Conservation (phyloP, 2,888 invertebrate genomes). For the Stratiomys singularior region DNA sequence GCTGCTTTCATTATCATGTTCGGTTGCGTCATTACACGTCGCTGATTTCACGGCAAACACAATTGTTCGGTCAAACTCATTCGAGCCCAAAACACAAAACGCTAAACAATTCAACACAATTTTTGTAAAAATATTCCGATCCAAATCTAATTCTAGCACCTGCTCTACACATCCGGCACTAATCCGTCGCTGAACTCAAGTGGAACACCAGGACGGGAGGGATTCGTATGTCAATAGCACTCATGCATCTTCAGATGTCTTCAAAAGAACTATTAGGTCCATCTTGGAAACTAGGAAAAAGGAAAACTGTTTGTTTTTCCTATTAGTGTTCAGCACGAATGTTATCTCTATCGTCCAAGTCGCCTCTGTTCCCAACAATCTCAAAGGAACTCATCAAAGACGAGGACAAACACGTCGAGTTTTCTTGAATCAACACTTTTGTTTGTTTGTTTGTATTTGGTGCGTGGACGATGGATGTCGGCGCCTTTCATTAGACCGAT, state of each 20-base stretch:
- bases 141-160: constrained; percentile 45
- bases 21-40: no score
- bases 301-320: constrained; percentile 47
- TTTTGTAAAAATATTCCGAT: neutral
- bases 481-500: constrained; percentile 48
- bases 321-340: constrained; percentile 39
- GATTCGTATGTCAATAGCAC: constrained; percentile 48
- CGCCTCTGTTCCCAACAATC: neutral
- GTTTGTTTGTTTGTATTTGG: constrained; percentile 44
- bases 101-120: no score
- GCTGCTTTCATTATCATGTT: no score
- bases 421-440: constrained; percentile 37
- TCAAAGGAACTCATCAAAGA: constrained; percentile 42
- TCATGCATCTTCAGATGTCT: constrained; percentile 50
- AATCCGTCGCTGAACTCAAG: neutral
- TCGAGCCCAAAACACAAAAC: no score
- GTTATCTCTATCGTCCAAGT: constrained; percentile 45
- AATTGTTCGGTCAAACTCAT: no score
- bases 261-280: constrained; percentile 36
- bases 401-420: constrained; percentile 47
- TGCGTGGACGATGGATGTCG: constrained; percentile 49
- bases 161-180: constrained; percentile 25
- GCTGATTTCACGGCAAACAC: no score
- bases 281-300: neutral
- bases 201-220: constrained; percentile 25